A percentile compares a stretch with the other conserved stretches of the same genome.
Conservation (phyloP, 2,113 vertebrate species). For the Barnardius zonarius region DNA sequence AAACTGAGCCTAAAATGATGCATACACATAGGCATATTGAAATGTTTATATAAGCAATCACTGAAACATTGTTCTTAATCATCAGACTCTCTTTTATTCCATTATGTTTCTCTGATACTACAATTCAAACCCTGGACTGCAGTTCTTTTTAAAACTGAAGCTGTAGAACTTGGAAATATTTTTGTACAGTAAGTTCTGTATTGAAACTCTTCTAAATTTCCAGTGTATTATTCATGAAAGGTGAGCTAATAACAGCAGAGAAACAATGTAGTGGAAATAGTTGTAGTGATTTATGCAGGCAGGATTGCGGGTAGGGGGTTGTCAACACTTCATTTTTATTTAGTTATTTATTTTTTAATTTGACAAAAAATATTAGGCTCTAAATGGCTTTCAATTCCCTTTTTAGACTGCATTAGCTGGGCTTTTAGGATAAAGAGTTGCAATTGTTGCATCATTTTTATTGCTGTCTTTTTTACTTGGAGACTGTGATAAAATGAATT, state of each 20-base stretch:
- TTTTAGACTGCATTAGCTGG: neutral
- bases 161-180: neutral
- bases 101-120: neutral
- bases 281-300: neutral
- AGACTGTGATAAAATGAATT: neutral
- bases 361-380: neutral
- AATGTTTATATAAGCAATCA: neutral
- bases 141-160: neutral
- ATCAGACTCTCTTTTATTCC: neutral
- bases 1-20: neutral
- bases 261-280: neutral
- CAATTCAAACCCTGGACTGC: neutral
- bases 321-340: neutral
- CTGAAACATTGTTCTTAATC: neutral
- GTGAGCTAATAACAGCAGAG: neutral
- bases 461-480: neutral
- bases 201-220: neutral
- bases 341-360: neutral
- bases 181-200: neutral
- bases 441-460: neutral
- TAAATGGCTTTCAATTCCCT: neutral
- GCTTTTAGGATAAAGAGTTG: neutral
- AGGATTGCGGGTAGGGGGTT: neutral
- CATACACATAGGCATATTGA: fast-evolving
- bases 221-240: neutral